These are phyloP conservation scores for Urocynchramus pylzowi DNA, from an alignment of 2,113 vertebrate genomes.

Conservation along the genomic window DNA sequence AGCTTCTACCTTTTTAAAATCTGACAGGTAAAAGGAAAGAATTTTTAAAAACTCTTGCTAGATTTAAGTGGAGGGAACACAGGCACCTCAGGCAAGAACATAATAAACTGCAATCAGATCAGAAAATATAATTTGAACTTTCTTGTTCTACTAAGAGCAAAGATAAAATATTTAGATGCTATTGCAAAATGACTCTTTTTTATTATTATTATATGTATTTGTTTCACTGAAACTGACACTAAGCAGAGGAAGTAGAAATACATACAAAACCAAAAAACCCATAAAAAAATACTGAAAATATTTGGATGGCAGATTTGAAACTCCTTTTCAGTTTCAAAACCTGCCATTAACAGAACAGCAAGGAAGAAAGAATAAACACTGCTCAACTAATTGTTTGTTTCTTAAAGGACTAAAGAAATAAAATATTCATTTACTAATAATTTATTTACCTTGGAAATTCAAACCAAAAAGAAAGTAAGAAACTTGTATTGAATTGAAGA, in stretches of 20 bases:
- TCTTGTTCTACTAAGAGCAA: not conserved
- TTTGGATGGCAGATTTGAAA: not conserved
- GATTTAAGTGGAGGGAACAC: not conserved
- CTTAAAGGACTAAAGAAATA: not conserved
- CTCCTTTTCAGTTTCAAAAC: not conserved
- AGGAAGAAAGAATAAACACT: not conserved
- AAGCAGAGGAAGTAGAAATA: not conserved
- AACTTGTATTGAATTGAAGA: not conserved
- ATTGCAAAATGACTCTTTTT: not conserved
- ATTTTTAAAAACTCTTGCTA: not conserved
- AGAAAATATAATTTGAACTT: not conserved
- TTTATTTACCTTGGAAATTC: not conserved
- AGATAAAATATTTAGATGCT: slow-evolving; percentile 1
- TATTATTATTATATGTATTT: not conserved
- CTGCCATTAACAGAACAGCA: not conserved
- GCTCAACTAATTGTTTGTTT: not conserved
- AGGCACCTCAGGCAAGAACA: not conserved
- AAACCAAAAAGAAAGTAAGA: not conserved
- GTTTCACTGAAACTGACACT: not conserved
- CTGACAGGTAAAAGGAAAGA: not conserved
- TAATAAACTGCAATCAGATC: not conserved
- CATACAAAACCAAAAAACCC: not conserved
- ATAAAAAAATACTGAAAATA: not conserved
- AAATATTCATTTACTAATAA: not conserved
- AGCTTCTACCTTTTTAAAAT: not conserved